Percentiles rank a stretch among this genome's conserved stretches.
phyloP scores from a whole-genome alignment of 2,113 vertebrate genomes.

The Microcebus lehilahytsara region DNA sequence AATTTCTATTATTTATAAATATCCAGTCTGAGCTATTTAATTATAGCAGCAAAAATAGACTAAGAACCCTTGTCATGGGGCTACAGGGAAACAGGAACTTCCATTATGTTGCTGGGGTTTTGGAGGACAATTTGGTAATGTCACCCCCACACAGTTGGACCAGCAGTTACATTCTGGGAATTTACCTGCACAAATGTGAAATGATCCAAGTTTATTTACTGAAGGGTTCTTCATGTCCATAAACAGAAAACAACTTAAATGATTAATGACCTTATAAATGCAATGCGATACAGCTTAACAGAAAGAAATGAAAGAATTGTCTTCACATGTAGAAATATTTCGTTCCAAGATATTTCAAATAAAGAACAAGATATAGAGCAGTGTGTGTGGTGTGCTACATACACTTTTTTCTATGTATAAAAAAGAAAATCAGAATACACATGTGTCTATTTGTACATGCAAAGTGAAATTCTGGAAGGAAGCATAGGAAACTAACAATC shows the following conservation, averaged over 20 bases:
- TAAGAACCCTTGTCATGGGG: neutral
- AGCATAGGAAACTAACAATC: neutral
- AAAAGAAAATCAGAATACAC: neutral
- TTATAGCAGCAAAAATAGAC: neutral
- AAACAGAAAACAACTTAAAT: neutral
- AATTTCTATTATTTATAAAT: neutral
- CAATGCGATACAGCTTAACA: neutral
- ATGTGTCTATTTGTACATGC: neutral
- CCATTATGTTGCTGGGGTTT: neutral
- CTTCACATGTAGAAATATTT: neutral
- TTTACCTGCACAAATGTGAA: neutral
- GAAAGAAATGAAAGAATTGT: neutral
- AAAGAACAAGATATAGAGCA: neutral
- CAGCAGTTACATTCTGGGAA: neutral
- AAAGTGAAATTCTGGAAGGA: neutral
- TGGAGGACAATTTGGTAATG: rapidly evolving
- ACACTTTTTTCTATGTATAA: rapidly evolving
- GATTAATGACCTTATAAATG: neutral
- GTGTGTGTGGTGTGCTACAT: neutral
- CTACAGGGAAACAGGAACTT: neutral
- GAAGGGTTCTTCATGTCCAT: neutral
- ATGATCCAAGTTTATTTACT: neutral
- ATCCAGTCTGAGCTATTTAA: neutral
- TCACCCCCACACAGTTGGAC: neutral
- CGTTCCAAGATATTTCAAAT: neutral